Base-by-base conservation (phyloP, 2,797 vertebrate genomes). In the Neoniphon sammara region DNA sequence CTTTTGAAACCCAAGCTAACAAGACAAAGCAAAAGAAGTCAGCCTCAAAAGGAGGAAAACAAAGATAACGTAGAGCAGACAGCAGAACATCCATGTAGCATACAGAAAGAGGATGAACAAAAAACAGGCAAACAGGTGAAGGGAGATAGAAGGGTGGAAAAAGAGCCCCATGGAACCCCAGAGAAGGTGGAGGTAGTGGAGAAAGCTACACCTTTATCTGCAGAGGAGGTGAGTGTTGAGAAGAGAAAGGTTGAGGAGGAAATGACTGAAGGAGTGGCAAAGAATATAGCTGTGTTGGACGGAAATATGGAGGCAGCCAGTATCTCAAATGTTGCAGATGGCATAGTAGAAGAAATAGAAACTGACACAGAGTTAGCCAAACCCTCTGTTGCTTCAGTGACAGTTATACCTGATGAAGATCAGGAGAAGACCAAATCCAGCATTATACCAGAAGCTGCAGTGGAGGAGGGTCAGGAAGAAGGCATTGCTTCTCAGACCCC, bases 51-150 rank as follows among this genome's bases (percentile, higher is more conserved):
- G 7, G 58, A 50, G 44, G 7, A 44, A 10, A 54, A 10, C 18
- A 27, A 7, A 21, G 56, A 63, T 20, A 52, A 69, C 53, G 25
- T 27, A 23, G 63, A 49, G 2, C n/a, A 23, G 5, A 53, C 4
- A 46, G n/a, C 49, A 64, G 27, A 10, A 39, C 11, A 8, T 54
- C 46, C 27, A 23, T 53, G 52, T 49, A 21, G 49, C 21, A 53
- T 49, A 44, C 42, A 66, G 27, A 62, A n/a, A 65, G 10, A 27
- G 50, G 62, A 61, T 18, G 64, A 44, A 64, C 46, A 58, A 4
- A 20, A 4, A 17, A 8, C 7, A 7, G 62, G 47, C 1, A 21
- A 36, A 53, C 17, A 73, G 30, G 46, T 47, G 34, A 60, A n/a
- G 10, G 39, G 58, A 27, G 31, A 44, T 27, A 31, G 44, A 2